phyloP scores from a whole-genome alignment of 2,113 vertebrate genomes.

The Seriola dumerili region DNA sequence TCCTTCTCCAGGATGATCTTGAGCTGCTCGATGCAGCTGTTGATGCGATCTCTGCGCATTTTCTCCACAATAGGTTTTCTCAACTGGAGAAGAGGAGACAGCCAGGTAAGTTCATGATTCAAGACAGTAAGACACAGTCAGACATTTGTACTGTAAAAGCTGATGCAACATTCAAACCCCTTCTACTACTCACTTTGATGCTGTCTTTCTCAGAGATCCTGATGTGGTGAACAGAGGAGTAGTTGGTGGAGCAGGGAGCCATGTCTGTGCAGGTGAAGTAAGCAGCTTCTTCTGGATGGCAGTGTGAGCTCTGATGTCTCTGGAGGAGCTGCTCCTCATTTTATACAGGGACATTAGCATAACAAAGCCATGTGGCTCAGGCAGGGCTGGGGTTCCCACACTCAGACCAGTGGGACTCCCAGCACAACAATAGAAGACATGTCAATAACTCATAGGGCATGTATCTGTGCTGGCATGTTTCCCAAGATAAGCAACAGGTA shows the following conservation, averaged over 20 bases:
- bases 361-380: slow-evolving; percentile 86
- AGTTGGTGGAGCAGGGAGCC: slow-evolving; percentile 73
- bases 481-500: slow-evolving; percentile 81
- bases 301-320: slow-evolving; percentile 64
- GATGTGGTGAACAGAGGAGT: slow-evolving; percentile 61
- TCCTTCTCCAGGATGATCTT: slow-evolving; percentile 89
- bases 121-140: not conserved
- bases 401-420: slow-evolving; percentile 82
- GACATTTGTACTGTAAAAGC: not conserved
- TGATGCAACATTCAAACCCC: not conserved
- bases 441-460: slow-evolving; percentile 82
- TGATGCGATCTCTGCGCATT: slow-evolving; percentile 90
- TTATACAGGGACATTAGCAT: slow-evolving; percentile 85
- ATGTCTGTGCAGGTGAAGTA: slow-evolving; percentile 66
- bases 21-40: slow-evolving; percentile 88
- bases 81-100: slow-evolving; percentile 76
- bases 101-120: slow-evolving; percentile 23
- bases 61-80: slow-evolving; percentile 92
- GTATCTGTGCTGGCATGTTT: slow-evolving; percentile 77
- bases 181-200: slow-evolving; percentile 73
- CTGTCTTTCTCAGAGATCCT: slow-evolving; percentile 72
- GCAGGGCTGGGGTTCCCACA: slow-evolving; percentile 87
- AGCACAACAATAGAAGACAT: slow-evolving; percentile 80
- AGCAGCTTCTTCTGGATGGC: slow-evolving; percentile 53
- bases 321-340: slow-evolving; percentile 69